Conservation (phyloP, 1,140 invertebrate species). For the Cardiocondyla obscurior region DNA sequence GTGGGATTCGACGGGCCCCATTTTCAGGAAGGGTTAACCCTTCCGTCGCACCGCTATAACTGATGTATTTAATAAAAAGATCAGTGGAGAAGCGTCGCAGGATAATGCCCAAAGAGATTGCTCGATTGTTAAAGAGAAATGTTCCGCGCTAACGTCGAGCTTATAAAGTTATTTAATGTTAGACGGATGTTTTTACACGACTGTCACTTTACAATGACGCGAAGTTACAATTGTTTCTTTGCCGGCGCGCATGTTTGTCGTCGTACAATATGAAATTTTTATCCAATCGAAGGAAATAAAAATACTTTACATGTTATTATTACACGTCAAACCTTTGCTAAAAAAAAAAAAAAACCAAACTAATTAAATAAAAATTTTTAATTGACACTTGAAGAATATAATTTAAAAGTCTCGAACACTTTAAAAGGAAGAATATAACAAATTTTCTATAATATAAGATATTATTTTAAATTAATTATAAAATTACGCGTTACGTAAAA, state of each 20-base stretch:
- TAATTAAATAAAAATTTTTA: background rate
- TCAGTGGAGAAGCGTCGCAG: slow-evolving; percentile 32
- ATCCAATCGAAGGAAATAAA: slow-evolving; percentile 6
- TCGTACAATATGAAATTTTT: slow-evolving; percentile 27
- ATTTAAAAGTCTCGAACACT: background rate
- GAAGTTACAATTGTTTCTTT: slow-evolving; percentile 35
- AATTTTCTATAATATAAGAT: background rate
- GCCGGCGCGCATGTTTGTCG: slow-evolving; percentile 26
- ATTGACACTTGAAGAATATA: background rate
- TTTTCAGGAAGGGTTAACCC: slow-evolving; percentile 19
- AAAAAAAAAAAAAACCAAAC: too few relatives aligned
- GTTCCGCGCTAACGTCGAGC: slow-evolving; percentile 54
- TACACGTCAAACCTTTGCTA: background rate
- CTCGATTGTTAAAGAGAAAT: slow-evolving; percentile 45
- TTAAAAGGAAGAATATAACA: background rate
- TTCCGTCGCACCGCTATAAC: slow-evolving; percentile 8
- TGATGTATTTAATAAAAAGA: slow-evolving; percentile 35
- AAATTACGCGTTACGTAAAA: background rate
- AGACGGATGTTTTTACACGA: slow-evolving; percentile 57
- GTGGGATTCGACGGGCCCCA: background rate
- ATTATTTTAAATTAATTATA: background rate
- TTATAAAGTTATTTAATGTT: slow-evolving; percentile 59
- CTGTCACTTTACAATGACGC: slow-evolving; percentile 52
- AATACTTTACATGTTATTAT: background rate
- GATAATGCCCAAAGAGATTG: slow-evolving; percentile 35